Evolutionary conservation across 1,140 invertebrate genomes (phyloP), one percentile per base, ranked within the genome.

Genomic region (Meloidogyne floridensis): DNA sequence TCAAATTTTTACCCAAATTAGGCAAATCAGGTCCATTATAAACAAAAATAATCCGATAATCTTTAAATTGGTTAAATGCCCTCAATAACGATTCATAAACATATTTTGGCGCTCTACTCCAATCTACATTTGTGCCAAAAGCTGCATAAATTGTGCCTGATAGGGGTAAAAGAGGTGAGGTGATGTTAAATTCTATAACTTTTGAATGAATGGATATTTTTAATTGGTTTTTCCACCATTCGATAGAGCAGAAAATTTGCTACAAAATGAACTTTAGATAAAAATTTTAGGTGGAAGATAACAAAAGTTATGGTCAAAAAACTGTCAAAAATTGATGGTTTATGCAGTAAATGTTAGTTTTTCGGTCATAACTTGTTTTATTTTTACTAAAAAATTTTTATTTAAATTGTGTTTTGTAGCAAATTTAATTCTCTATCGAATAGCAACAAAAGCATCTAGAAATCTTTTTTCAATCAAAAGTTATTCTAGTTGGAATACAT

Each of bases 91-190:
- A 47, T 32, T 70, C 51, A 13, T 54, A 47, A 51, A 85, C 43
- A 70, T 84, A 54, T 15, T 84, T 53, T 47, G 84, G 84, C 2
- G 84, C 84, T 47, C 54, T 71, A n/a, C 42, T 70, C 84, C 84
- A 84, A 51, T 85, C 74, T 20, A 78, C 75, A 74, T 84, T 71
- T 6, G 84, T 83, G n/a, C 84, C 84, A 54, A 84, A 86, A 20
- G 84, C 84, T 10, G 86, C 72, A 54, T 86, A 86, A 72, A 84
- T 84, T 65, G 84, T 84, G n/a, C 84, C 80, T 83, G n/a, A 32
- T 82, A 65, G 15, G 5, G 10, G 5, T 15, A 15, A 13, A 13
- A 13, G 3, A 15, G 56, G 11, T 59, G 11, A 15, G 56, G 11
- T 59, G 56, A 18, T 53, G 3, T 11, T 47, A 59, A 81, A 80